Evolutionary conservation across 1,140 invertebrate genomes (phyloP).

Genomic region (Aleiodes sp.): DNA sequence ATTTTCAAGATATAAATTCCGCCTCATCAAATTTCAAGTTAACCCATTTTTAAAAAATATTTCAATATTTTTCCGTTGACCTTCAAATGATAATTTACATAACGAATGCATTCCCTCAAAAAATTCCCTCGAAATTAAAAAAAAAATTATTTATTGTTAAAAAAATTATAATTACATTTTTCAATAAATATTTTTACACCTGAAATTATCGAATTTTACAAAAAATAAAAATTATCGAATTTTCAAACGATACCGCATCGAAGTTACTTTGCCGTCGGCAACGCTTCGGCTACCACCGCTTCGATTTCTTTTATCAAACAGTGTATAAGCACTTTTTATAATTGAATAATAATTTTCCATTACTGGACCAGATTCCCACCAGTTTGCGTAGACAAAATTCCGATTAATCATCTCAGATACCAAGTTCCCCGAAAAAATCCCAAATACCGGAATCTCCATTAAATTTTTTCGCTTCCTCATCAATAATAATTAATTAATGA

Average conservation of each 20-base stretch:
- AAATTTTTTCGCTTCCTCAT: too few species aligned
- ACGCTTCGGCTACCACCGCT: background rate
- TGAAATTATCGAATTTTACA: background rate
- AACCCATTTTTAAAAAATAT: too few species aligned
- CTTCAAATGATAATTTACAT: too few species aligned
- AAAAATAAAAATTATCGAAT: background rate
- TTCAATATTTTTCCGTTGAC: too few species aligned
- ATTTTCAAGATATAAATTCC: too few species aligned
- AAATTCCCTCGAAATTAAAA: too few species aligned
- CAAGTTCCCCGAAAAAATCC: background rate
- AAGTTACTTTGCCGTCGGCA: slow-evolving; percentile 44
- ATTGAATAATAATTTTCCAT: slow-evolving; percentile 4
- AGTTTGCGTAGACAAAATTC: background rate
- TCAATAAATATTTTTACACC: too few species aligned
- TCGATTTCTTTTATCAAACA: background rate
- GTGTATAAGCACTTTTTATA: background rate
- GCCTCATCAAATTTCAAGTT: too few species aligned
- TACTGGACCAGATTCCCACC: slow-evolving; percentile 25
- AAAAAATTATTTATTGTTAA: too few species aligned
- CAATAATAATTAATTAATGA: background rate
- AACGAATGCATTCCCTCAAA: too few species aligned
- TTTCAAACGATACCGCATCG: background rate
- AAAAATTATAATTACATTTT: too few species aligned
- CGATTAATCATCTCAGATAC: background rate
- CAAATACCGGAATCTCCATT: background rate